Conservation (phyloP, 2,797 vertebrate species). For the Natrix natrix region DNA sequence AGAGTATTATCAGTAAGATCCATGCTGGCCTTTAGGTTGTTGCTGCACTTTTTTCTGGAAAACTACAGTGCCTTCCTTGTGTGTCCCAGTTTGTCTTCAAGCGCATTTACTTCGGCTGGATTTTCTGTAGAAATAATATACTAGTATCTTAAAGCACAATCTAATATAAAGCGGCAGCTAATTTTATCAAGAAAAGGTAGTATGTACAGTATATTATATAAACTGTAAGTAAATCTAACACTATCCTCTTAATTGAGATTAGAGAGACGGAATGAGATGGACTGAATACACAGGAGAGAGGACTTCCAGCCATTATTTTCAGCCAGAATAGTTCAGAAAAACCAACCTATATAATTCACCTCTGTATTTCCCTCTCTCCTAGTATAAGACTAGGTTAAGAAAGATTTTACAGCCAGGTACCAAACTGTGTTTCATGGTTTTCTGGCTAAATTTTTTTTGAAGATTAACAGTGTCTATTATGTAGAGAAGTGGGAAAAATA, state of each 20-base stretch:
- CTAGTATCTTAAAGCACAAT: background rate
- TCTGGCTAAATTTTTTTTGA: conserved; percentile 6
- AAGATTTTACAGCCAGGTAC: background rate
- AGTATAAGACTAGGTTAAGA: background rate
- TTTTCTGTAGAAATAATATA: conserved; percentile 12
- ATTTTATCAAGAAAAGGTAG: background rate
- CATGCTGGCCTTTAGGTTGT: conserved; percentile 15
- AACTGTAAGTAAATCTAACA: background rate
- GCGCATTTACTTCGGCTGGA: conserved; percentile 16
- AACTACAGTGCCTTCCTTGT: conserved; percentile 33
- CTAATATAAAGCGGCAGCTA: conserved; percentile 5
- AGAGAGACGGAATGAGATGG: background rate
- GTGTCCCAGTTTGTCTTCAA: conserved; percentile 47
- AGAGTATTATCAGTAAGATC: conserved; percentile 31
- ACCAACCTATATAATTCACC: background rate
- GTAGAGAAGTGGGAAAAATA: background rate
- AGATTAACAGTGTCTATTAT: conserved; percentile 32
- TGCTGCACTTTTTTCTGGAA: conserved; percentile 49
- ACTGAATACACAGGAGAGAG: background rate
- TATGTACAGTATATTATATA: background rate
- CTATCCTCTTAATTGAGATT: background rate
- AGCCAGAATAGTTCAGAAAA: background rate
- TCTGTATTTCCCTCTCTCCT: background rate
- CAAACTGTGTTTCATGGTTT: background rate
- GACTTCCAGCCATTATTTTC: background rate